A percentile compares a stretch with the other conserved stretches of the same genome.
phyloP scores from a whole-genome alignment of 2,113 vertebrate species.

The Rhynchomys soricoides region DNA sequence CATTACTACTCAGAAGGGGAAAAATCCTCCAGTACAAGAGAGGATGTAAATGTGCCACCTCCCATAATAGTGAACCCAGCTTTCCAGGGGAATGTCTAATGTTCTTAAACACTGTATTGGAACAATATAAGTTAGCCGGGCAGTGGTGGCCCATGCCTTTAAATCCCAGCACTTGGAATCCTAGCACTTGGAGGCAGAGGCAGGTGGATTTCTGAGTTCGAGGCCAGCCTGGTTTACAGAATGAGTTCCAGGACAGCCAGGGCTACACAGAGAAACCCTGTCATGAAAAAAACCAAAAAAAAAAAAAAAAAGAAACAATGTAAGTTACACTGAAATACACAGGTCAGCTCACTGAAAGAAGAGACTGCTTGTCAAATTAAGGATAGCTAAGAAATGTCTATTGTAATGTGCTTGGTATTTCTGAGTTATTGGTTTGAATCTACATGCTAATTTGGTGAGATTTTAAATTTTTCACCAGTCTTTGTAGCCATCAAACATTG shows the following conservation, averaged over 20 bases:
- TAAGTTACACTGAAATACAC: background rate
- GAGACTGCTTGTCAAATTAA: background rate
- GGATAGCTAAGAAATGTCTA: background rate
- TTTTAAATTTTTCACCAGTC: background rate
- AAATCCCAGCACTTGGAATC: too few relatives aligned
- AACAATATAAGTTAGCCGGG: background rate
- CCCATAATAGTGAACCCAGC: background rate
- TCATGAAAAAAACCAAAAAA: too few relatives aligned
- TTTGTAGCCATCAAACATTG: background rate
- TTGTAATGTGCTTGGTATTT: background rate
- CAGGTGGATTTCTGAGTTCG: too few relatives aligned
- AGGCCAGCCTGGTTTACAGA: too few relatives aligned
- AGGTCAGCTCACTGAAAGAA: background rate
- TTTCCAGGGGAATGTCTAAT: background rate
- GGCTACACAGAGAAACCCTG: too few relatives aligned
- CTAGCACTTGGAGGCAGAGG: too few relatives aligned
- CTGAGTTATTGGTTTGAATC: background rate
- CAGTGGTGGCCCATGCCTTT: too few relatives aligned
- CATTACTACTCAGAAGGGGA: slow-evolving; percentile 17
- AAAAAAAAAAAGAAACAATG: too few relatives aligned
- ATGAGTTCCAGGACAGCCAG: too few relatives aligned
- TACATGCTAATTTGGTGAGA: background rate
- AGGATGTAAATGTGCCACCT: slow-evolving; percentile 15
- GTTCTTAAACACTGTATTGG: background rate
- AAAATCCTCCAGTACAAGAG: slow-evolving; percentile 44